These are phyloP conservation scores for Chionis minor DNA, from an alignment of 2,113 vertebrate genomes.

Conservation along the genomic window DNA sequence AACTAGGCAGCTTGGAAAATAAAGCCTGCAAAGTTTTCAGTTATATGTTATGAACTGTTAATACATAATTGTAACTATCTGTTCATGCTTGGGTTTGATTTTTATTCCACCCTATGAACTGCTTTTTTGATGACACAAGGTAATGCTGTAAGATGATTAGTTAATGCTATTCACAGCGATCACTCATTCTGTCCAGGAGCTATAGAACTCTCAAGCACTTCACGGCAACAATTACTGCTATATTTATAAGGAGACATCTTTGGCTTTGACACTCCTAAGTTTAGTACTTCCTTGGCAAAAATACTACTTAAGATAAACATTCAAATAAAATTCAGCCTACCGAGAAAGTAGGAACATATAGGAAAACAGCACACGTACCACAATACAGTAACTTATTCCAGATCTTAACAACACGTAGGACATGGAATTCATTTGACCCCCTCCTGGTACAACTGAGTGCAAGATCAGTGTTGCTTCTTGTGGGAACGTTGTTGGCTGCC, in stretches of 20 bases:
- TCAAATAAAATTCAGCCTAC: background rate
- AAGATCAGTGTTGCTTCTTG: background rate
- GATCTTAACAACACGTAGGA: background rate
- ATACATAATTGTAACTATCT: background rate
- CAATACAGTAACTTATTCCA: background rate
- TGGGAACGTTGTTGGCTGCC: background rate
- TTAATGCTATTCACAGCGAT: background rate
- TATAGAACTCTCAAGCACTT: constrained; percentile 1
- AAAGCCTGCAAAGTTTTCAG: background rate
- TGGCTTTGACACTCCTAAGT: background rate
- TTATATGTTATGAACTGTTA: background rate
- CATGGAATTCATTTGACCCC: background rate
- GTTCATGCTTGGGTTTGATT: background rate
- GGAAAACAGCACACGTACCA: background rate
- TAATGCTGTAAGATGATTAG: background rate
- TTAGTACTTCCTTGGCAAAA: constrained; percentile 20
- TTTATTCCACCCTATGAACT: background rate
- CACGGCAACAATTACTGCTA: constrained; percentile 1
- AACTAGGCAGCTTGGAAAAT: constrained; percentile 5
- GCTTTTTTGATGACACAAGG: background rate
- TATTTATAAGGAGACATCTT: background rate
- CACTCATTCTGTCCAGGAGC: background rate
- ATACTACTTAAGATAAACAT: background rate
- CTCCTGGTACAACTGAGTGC: background rate
- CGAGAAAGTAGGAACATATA: background rate